phyloP scores from a whole-genome alignment of 2,888 invertebrate genomes.

The Acrobasis consociella region DNA sequence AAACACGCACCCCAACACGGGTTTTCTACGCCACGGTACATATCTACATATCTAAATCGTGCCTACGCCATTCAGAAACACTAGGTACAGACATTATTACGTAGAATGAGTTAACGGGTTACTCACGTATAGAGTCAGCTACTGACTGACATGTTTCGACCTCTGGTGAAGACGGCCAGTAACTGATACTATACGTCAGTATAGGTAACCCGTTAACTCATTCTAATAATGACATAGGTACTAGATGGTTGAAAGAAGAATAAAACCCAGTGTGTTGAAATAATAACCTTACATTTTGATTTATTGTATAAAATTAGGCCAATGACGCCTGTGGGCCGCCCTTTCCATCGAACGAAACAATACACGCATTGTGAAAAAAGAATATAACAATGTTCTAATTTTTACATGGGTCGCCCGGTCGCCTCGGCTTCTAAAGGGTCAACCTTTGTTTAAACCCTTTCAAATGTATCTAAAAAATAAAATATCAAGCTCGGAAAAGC shows the following conservation, averaged over 20 bases:
- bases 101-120: no score
- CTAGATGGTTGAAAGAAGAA: background rate
- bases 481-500: background rate
- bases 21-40: no score
- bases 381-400: constrained; percentile 53
- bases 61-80: no score
- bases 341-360: constrained; percentile 58
- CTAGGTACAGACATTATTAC: no score
- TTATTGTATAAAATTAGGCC: background rate
- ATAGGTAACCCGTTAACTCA: no score
- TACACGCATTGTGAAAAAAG: constrained; percentile 60
- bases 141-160: no score
- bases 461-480: constrained; percentile 11
- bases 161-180: no score
- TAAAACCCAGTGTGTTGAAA: background rate
- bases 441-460: constrained; percentile 38
- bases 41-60: no score
- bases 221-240: no score
- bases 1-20: no score
- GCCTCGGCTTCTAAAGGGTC: constrained; percentile 41
- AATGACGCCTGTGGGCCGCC: constrained; percentile 45
- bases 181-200: no score
- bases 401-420: constrained; percentile 41
- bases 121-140: no score
- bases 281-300: background rate